phyloP scores from a whole-genome alignment of 2,888 invertebrate genomes.

The Diabrotica balteata region DNA sequence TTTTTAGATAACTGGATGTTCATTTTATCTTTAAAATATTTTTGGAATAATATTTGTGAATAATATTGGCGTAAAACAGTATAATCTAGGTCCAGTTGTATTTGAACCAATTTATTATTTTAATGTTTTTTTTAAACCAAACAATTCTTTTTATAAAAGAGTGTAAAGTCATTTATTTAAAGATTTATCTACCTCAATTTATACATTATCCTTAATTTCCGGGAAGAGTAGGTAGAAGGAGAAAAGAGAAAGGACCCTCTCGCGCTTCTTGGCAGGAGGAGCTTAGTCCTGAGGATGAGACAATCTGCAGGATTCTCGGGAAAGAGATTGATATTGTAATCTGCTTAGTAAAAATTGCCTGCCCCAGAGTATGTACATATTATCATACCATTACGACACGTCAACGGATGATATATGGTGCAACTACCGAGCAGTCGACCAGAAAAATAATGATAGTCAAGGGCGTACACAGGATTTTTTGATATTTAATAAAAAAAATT shows the following conservation, averaged over 20 bases:
- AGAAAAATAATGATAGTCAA: conserved; percentile 52
- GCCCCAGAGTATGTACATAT: conserved; percentile 61
- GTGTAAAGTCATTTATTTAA: no score
- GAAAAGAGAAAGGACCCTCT: conserved; percentile 21
- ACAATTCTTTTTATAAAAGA: no score
- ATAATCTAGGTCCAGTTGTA: no score
- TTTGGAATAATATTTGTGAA: no score
- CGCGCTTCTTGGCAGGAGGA: conserved; percentile 32
- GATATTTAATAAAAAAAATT: background rate
- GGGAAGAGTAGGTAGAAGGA: conserved; percentile 50
- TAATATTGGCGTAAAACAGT: no score
- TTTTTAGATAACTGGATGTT: no score
- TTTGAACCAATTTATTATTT: no score
- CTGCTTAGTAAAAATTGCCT: conserved; percentile 62
- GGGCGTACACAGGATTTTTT: conserved; percentile 24
- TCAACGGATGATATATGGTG: conserved; percentile 61
- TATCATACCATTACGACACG: conserved; percentile 63
- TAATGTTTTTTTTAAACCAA: no score
- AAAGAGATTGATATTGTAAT: conserved; percentile 63
- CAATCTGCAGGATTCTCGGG: conserved; percentile 50
- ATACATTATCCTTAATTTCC: conserved; percentile 55
- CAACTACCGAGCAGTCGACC: conserved; percentile 57
- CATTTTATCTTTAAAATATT: no score
- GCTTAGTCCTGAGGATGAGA: conserved; percentile 45
- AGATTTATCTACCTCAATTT: no score